Conservation (phyloP, 2,888 invertebrate species). For the Cephus nigrinus region DNA sequence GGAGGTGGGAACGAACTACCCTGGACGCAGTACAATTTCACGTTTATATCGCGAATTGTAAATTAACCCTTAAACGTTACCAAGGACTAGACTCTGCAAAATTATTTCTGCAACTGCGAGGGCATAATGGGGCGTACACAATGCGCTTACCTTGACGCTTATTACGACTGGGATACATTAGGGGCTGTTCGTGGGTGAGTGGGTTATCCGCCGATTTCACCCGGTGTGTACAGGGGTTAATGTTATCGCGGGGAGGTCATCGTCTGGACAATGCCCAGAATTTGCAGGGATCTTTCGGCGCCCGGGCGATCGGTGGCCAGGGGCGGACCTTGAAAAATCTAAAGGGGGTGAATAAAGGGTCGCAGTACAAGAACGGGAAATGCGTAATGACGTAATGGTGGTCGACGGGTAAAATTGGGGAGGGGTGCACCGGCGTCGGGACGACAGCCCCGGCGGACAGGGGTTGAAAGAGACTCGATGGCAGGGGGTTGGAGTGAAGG, state of each 20-base stretch:
- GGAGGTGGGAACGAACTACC: background rate
- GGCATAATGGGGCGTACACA: background rate
- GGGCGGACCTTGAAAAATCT: background rate
- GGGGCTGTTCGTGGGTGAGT: background rate
- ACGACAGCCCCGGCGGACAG: background rate
- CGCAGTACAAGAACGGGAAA: background rate
- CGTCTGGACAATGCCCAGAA: background rate
- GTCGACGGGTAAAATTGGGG: background rate
- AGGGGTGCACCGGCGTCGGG: background rate
- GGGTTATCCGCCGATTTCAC: background rate
- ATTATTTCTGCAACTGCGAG: background rate
- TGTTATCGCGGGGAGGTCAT: background rate
- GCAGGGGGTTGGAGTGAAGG: background rate
- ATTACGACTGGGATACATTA: background rate
- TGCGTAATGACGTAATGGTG: background rate
- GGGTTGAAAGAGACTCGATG: background rate
- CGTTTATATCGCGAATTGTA: background rate
- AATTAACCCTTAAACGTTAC: background rate
- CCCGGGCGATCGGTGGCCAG: background rate
- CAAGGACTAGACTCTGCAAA: background rate
- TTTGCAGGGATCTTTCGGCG: background rate
- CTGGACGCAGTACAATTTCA: background rate
- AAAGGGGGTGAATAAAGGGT: background rate
- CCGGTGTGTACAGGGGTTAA: background rate
- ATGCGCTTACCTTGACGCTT: background rate